These are phyloP conservation scores for Dipodomys spectabilis DNA, from an alignment of 2,113 vertebrate genomes.

Conservation along the genomic window DNA sequence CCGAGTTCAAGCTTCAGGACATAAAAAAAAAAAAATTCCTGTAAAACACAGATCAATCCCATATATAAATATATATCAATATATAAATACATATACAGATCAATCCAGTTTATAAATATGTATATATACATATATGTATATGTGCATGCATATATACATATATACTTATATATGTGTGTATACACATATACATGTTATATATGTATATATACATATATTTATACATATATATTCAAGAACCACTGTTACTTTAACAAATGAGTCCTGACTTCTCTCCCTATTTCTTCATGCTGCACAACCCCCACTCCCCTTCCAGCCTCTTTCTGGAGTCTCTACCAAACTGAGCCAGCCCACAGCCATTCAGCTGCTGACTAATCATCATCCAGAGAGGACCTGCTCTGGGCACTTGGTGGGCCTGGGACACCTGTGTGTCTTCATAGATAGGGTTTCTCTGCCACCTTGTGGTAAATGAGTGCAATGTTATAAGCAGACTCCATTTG, in stretches of 20 bases:
- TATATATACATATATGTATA: too few species aligned
- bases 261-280: not conserved
- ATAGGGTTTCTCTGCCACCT: slow-evolving; percentile 42
- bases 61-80: too few species aligned
- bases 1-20: too few species aligned
- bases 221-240: not conserved
- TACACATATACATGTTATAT: too few species aligned
- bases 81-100: too few species aligned
- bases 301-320: not conserved
- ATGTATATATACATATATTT: not conserved
- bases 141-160: too few species aligned
- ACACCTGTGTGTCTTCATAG: not conserved
- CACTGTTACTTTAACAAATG: not conserved
- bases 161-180: too few species aligned
- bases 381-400: accelerated
- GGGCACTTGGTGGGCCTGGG: accelerated
- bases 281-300: not conserved
- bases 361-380: accelerated
- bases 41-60: too few species aligned
- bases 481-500: not conserved
- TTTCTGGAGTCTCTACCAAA: not conserved
- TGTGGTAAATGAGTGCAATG: slow-evolving; percentile 24
- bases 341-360: not conserved
- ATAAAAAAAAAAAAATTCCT: too few species aligned
- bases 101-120: too few species aligned